These are phyloP conservation scores for Helicoverpa zea DNA, from an alignment of 1,140 invertebrate genomes.

Conservation along the genomic window DNA sequence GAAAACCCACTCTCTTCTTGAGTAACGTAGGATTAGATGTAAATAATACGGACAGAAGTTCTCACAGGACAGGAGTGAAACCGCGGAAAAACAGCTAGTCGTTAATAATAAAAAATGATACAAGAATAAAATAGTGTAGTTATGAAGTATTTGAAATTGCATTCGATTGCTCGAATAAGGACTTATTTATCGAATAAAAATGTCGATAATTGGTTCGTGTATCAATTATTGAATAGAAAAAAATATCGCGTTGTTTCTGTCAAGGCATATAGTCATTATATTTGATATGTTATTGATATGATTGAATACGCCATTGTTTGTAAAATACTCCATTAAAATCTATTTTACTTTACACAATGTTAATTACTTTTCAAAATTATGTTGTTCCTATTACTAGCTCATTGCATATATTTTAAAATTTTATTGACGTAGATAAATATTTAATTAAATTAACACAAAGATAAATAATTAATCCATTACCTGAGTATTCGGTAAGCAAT, in stretches of 20 bases:
- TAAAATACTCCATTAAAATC: background rate
- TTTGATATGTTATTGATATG: slow-evolving; percentile 16
- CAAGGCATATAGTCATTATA: background rate
- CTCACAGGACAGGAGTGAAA: too few species aligned
- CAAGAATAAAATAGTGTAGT: background rate
- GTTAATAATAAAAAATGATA: background rate
- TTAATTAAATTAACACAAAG: too few species aligned
- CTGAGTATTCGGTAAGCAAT: too few species aligned
- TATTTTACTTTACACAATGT: background rate
- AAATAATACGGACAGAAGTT: too few species aligned
- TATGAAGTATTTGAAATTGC: background rate
- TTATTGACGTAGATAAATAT: too few species aligned
- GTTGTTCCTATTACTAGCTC: too few species aligned
- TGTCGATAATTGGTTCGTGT: background rate
- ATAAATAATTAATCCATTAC: too few species aligned
- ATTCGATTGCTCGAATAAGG: slow-evolving; percentile 24
- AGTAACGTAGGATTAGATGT: too few species aligned
- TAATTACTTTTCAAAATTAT: too few species aligned
- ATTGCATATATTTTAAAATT: too few species aligned
- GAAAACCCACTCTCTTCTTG: too few species aligned
- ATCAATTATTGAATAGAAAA: slow-evolving; percentile 3
- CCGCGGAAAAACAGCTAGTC: too few species aligned
- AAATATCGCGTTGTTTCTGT: background rate
- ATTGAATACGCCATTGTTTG: background rate
- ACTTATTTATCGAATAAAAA: slow-evolving; percentile 21